Conservation (phyloP, 2,797 vertebrate species). For the Pogonophryne albipinna region DNA sequence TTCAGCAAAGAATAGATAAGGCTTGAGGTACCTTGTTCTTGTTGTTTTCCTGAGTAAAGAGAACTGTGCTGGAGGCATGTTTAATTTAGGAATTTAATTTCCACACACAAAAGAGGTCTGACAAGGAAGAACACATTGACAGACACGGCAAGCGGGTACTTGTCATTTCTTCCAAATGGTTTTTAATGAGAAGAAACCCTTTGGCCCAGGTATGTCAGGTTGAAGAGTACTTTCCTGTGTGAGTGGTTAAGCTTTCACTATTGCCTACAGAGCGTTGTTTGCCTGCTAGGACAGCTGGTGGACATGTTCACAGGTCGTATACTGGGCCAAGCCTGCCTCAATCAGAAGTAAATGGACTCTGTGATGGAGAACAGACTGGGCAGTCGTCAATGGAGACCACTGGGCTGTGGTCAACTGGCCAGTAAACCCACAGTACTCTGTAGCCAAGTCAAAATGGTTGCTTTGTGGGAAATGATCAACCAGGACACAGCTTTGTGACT, state of each 20-base stretch:
- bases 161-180: slow-evolving; percentile 75
- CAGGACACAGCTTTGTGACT: slow-evolving; percentile 60
- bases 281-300: slow-evolving; percentile 53
- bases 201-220: slow-evolving; percentile 66
- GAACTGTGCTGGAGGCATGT: slow-evolving; percentile 71
- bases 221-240: slow-evolving; percentile 57
- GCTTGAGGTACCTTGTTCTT: slow-evolving; percentile 62
- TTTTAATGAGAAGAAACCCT: slow-evolving; percentile 73
- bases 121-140: slow-evolving; percentile 78
- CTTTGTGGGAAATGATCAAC: slow-evolving; percentile 64
- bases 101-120: slow-evolving; percentile 82
- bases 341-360: slow-evolving; percentile 77
- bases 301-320: slow-evolving; percentile 42
- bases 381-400: slow-evolving; percentile 52
- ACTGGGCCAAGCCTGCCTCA: slow-evolving; percentile 57
- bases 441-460: slow-evolving; percentile 52
- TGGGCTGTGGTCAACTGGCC: slow-evolving; percentile 66
- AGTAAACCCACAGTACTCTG: slow-evolving; percentile 47
- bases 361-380: slow-evolving; percentile 49
- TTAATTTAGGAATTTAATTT: slow-evolving; percentile 87
- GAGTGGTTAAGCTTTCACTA: slow-evolving; percentile 43
- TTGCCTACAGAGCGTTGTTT: slow-evolving; percentile 27
- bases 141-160: slow-evolving; percentile 65
- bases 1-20: slow-evolving; percentile 64
- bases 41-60: slow-evolving; percentile 69